Conservation (phyloP, 2,888 invertebrate species). For the Lamellibrachia columna region DNA sequence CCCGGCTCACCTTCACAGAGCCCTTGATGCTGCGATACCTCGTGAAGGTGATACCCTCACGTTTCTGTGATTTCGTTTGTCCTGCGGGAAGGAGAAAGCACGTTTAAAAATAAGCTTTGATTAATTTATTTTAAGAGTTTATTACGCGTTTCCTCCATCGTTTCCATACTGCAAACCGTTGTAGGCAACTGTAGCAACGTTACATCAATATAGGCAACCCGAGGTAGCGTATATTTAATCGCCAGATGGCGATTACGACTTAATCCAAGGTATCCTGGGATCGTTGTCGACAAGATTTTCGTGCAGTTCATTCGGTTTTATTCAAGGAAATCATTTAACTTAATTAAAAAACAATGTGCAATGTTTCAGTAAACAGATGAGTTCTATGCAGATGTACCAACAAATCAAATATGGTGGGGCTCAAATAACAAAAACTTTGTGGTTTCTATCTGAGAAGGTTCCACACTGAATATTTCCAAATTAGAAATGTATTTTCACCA, state of each 20-base stretch:
- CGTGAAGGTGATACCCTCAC: neutral
- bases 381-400: neutral
- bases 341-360: neutral
- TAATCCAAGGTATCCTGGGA: no score
- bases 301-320: neutral
- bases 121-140: no score
- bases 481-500: neutral
- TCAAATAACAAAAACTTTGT: neutral
- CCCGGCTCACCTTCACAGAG: neutral
- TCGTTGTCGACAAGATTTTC: no score
- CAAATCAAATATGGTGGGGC: no score
- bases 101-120: neutral
- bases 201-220: no score
- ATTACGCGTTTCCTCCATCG: no score
- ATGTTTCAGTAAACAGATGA: neutral
- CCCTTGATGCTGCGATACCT: neutral
- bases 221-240: no score
- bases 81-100: neutral
- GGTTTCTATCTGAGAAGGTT: neutral
- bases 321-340: neutral
- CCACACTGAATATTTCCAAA: neutral
- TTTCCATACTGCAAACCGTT: no score
- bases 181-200: no score
- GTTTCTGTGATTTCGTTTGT: neutral
- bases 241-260: no score